These are phyloP conservation scores for Papilio polytes DNA, from an alignment of 1,140 invertebrate species.

Conservation along the genomic window DNA sequence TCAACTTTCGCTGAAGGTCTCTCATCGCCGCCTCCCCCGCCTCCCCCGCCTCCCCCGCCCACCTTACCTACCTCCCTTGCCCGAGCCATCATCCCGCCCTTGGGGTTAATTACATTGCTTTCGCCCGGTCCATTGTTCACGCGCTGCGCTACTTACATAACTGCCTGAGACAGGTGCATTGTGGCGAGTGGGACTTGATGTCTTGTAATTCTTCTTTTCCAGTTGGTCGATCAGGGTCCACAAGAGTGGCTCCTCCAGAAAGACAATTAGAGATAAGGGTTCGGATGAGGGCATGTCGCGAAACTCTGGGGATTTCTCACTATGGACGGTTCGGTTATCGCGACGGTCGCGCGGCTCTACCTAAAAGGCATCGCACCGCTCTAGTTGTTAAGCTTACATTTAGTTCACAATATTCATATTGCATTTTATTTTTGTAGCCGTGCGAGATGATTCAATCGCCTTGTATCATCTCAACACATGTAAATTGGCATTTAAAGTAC, in stretches of 20 bases:
- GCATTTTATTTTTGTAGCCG: slow-evolving; percentile 69
- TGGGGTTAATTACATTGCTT: slow-evolving; percentile 74
- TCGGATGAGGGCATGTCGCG: slow-evolving; percentile 79
- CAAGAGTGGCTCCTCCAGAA: slow-evolving; percentile 83
- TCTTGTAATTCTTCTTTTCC: slow-evolving; percentile 82
- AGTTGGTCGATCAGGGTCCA: slow-evolving; percentile 83
- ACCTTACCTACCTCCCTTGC: slow-evolving; percentile 43
- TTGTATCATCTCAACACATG: slow-evolving; percentile 80
- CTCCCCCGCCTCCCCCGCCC: slow-evolving; percentile 39
- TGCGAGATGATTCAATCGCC: slow-evolving; percentile 76
- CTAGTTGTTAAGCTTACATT: slow-evolving; percentile 79
- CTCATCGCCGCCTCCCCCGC: slow-evolving; percentile 71
- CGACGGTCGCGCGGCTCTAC: slow-evolving; percentile 74
- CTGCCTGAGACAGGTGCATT: slow-evolving; percentile 63
- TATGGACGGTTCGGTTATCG: slow-evolving; percentile 77
- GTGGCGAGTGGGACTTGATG: slow-evolving; percentile 79
- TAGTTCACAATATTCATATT: slow-evolving; percentile 70
- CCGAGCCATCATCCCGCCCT: slow-evolving; percentile 60
- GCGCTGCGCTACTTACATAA: slow-evolving; percentile 77
- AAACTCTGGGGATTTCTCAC: slow-evolving; percentile 79
- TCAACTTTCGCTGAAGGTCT: slow-evolving; percentile 81
- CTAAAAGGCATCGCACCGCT: slow-evolving; percentile 83
- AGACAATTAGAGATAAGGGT: slow-evolving; percentile 82
- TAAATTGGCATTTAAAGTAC: slow-evolving; percentile 84
- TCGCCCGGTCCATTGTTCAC: slow-evolving; percentile 75